Conservation (phyloP, 2,113 vertebrate species). For the Petromus typicus region DNA sequence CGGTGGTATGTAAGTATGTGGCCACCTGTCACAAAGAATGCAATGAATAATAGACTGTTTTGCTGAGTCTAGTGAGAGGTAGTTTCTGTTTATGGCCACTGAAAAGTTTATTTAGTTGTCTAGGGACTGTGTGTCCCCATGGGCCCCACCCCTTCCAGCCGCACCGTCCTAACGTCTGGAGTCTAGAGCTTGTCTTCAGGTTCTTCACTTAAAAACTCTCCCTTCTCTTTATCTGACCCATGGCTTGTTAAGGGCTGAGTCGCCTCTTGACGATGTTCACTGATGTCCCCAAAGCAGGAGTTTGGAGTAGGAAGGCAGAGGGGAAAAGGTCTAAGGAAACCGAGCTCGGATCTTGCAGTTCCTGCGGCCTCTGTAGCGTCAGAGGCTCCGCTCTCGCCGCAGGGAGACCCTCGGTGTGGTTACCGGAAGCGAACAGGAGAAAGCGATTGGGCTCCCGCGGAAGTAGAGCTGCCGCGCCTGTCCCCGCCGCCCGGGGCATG, state of each 20-base stretch:
- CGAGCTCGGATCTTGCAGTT: not conserved
- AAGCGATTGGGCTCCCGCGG: not conserved
- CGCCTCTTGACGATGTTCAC: not conserved
- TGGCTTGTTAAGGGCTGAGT: not conserved
- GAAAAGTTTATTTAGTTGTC: not conserved
- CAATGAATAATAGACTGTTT: not conserved
- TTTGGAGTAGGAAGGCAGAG: fast-evolving
- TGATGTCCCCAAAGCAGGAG: not conserved
- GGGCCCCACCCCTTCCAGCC: not conserved
- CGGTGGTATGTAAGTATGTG: not conserved
- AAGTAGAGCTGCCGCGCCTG: not conserved
- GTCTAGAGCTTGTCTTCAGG: not conserved
- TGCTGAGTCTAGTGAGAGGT: not conserved
- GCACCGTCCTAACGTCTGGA: not conserved
- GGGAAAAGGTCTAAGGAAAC: not conserved
- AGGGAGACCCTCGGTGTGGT: not conserved
- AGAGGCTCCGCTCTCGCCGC: not conserved
- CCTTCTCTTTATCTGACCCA: no score
- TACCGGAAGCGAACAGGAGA: not conserved
- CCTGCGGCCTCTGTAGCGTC: not conserved
- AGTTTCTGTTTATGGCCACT: not conserved
- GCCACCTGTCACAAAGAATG: not conserved
- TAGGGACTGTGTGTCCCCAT: no score
- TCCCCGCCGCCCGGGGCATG: not conserved
- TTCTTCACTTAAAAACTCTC: not conserved